Base-by-base conservation (phyloP, 1,140 invertebrate genomes). In the Bombus sibiricus region DNA sequence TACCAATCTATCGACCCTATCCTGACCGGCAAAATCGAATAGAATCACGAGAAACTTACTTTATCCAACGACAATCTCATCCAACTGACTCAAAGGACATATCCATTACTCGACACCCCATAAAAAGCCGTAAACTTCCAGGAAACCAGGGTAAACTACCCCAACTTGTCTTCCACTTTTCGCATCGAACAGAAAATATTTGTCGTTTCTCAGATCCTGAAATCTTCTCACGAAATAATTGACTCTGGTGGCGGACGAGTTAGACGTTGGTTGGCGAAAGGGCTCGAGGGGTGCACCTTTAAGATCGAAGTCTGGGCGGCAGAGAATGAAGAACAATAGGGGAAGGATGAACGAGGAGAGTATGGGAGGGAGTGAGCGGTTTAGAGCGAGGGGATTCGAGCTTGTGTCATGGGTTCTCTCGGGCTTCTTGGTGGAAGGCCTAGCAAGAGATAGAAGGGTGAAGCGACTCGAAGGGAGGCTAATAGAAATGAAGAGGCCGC, bases 401-500 rank as follows among this genome's bases (percentile, higher is more conserved):
- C 84, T 59, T 80, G 73, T 81, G 91, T 78, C 86, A 79, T 73
- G 85, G 83, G 75, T 80, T 74, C 75, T 81, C 71, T 90, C 82
- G 78, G 83, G 83, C 86, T 86, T 90, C 88, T 84, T 81, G 28
- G 64, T 64, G 78, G 79, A 80, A 66, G 91, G 84, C 81, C 77
- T 82, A 74, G 85, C 37, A 32, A 78, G 39, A 69, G 87, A 68
- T 84, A 77, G 86, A 87, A 85, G 86, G 78, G 79, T 73, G 85
- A 85, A 86, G 84, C 77, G 83, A 84, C 78, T 88, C 39, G 86
- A 86, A 88, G 90, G 85, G 85, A 81, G 74, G 90, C 86, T 92
- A 92, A 92, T 90, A 92, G 91, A 92, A 91, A 92, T 86, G 88
- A 91, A 92, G 91, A 89, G 91, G 85, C 39, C 37, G 86, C 66